These are phyloP conservation scores for Hydrotaea cyrtoneurina DNA, from an alignment of 2,888 invertebrate genomes.

Conservation along the genomic window DNA sequence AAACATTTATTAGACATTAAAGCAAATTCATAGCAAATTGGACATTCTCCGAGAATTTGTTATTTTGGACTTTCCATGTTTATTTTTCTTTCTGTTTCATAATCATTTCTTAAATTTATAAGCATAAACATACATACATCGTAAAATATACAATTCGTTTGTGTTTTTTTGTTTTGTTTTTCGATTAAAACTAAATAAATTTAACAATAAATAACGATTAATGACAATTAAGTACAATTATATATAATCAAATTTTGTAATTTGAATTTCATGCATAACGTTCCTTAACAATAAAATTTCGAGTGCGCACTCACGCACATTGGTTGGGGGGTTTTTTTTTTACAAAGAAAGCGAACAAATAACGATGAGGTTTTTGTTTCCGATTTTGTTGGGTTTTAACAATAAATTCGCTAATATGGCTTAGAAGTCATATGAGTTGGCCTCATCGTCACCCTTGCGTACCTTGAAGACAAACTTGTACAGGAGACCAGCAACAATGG, in stretches of 20 bases:
- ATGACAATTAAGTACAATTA: conserved; percentile 50
- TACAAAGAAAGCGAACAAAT: conserved; percentile 61
- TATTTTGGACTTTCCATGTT: conserved; percentile 38
- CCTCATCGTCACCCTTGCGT: conserved; percentile 87
- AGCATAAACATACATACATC: conserved; percentile 37
- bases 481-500: conserved; percentile 86
- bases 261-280: conserved; percentile 13
- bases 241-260: conserved; percentile 31
- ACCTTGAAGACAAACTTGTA: conserved; percentile 88
- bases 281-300: conserved; percentile 18
- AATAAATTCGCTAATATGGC: conserved; percentile 2
- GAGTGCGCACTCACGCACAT: background rate
- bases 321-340: background rate
- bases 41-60: conserved; percentile 56
- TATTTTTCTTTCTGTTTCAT: background rate
- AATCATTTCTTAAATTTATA: conserved; percentile 4
- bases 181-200: conserved; percentile 62
- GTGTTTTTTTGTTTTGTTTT: conserved; percentile 42
- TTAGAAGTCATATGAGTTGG: conserved; percentile 89
- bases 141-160: conserved; percentile 44
- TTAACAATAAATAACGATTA: conserved; percentile 66
- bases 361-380: conserved; percentile 40
- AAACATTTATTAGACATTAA: conserved; percentile 15
- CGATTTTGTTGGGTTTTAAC: conserved; percentile 3
- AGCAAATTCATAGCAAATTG: conserved; percentile 18